Evolutionary conservation across 2,113 vertebrate genomes (phyloP), one percentile per base, ranked within the genome.

Genomic region (Scomber scombrus): DNA sequence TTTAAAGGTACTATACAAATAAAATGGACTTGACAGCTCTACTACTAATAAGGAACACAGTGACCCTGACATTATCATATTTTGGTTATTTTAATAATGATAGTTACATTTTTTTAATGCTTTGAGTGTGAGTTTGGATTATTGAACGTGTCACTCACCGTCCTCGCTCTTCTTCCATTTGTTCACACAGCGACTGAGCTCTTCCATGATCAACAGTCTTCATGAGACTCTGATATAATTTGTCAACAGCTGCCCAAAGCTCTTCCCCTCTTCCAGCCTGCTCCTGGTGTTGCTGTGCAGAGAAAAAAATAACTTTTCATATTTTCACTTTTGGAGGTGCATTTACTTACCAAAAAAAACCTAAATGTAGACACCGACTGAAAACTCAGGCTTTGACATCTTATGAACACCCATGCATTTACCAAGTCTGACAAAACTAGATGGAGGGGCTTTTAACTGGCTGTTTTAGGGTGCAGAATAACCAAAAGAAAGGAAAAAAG

Each of bases 251-350:
- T 7, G 73, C 76, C 96, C 95, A 97, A 0, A 80, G 90, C 61
- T 93, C 89, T 79, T 95, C 95, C 26, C 74, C 87, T 61, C 26
- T 91, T 75, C 93, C 93, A 0, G 84, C 90, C 85, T 95, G 92
- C 5, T 91, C 94, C 72, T 96, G 95, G 75, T 98, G 92, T 68
- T 87, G 78, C 98, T 99, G 88, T 58, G 49, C 6, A 75, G 51
- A 57, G 6, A 56, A 64, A 78, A 61, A 56, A 64, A 78, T 57
- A 54, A 77, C 47, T 5, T 62, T 66, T 58, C 1, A 52, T 16
- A 70, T 45, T 62, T 74, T 78, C 43, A 69, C 34, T 50, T 26
- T 62, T 15, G 45, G 15, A 60, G 47, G 23, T 63, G 18, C 11
- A 61, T 56, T 66, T 26, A 60, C 15, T 62, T 62, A 2, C 13